phyloP scores from a whole-genome alignment of 2,797 vertebrate genomes.

The Erethizon dorsatum region DNA sequence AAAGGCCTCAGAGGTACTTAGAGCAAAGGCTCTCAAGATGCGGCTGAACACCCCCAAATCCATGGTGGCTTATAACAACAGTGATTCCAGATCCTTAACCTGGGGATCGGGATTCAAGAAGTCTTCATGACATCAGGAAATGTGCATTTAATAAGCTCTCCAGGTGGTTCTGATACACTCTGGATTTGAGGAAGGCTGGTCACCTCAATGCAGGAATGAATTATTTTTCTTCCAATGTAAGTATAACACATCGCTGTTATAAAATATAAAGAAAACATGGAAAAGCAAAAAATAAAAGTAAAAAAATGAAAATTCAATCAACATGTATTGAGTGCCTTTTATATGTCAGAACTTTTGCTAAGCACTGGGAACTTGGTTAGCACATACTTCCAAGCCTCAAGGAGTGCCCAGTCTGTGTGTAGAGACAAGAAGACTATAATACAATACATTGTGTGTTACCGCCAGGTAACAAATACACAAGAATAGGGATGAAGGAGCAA shows the following conservation, averaged over 20 bases:
- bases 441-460: not conserved
- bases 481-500: not conserved
- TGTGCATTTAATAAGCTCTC: conserved; percentile 6
- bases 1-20: not conserved
- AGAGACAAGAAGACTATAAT: not conserved
- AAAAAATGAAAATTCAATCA: not conserved
- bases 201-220: not conserved
- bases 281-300: conserved; percentile 30
- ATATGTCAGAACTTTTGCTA: not conserved
- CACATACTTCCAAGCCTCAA: not conserved
- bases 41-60: not conserved
- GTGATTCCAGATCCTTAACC: not conserved
- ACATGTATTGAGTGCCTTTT: not conserved
- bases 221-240: not conserved
- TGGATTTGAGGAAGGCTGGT: conserved; percentile 24
- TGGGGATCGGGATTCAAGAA: not conserved
- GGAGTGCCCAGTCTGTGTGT: not conserved
- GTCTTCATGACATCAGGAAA: not conserved
- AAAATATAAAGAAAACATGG: conserved; percentile 1
- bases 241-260: not conserved
- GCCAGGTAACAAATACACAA: not conserved
- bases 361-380: not conserved
- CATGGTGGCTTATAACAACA: not conserved
- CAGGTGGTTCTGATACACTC: not conserved
- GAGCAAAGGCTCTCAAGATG: conserved; percentile 1